phyloP scores from a whole-genome alignment of 2,888 invertebrate species.

The Pristionchus exspectatus region DNA sequence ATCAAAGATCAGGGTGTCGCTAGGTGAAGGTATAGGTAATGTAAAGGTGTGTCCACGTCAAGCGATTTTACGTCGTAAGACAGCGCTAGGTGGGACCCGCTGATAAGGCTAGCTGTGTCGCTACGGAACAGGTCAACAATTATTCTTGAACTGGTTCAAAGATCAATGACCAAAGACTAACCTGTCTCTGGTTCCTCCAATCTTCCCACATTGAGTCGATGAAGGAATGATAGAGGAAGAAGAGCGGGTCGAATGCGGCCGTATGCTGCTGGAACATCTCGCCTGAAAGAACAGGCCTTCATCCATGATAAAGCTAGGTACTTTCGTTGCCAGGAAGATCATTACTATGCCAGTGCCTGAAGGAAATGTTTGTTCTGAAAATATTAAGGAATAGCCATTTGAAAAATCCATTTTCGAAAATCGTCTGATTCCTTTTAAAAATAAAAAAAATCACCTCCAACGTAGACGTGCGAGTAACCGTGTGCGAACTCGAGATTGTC shows the following conservation, averaged over 20 bases:
- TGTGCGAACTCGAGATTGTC: slow-evolving; percentile 51
- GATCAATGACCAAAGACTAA: slow-evolving; percentile 17
- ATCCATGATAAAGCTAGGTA: no score
- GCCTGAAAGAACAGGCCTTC: slow-evolving; percentile 18
- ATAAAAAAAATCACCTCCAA: no score
- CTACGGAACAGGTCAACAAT: no score
- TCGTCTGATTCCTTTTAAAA: no score
- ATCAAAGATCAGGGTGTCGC: not conserved
- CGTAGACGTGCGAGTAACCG: slow-evolving; percentile 49
- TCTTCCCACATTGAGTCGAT: slow-evolving; percentile 48
- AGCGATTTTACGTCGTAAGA: no score
- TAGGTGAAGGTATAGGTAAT: no score
- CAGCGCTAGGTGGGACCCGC: no score
- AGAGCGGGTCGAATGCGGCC: slow-evolving; percentile 41
- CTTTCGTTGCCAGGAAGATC: no score
- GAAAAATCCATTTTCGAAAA: no score
- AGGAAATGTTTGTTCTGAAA: not conserved
- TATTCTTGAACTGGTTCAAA: not conserved
- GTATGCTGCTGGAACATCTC: slow-evolving; percentile 48
- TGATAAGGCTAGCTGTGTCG: no score
- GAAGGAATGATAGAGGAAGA: slow-evolving; percentile 51
- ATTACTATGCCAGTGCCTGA: no score
- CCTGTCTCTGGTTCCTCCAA: slow-evolving; percentile 30
- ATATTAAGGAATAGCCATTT: not conserved
- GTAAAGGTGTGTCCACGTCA: no score